Percentiles rank a stretch among this genome's conserved stretches.
These are phyloP conservation scores for Neria commutata DNA, from an alignment of 2,888 invertebrate species.

Conservation along the genomic window DNA sequence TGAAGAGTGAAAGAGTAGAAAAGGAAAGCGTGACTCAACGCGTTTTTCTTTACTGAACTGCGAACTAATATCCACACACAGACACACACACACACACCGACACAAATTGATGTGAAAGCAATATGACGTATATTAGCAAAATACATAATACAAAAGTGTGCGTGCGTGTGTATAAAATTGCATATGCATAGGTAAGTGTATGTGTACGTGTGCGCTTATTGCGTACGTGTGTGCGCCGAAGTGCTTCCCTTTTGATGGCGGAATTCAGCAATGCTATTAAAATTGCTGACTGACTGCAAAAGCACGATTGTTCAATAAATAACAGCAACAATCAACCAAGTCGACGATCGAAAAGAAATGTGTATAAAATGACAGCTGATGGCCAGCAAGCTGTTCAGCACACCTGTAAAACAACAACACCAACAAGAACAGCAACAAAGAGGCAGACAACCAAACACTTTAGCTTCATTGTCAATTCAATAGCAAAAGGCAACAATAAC, in stretches of 20 bases:
- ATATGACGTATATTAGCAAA: too few relatives aligned
- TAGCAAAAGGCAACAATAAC: too few relatives aligned
- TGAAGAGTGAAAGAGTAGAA: background rate
- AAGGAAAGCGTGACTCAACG: slow-evolving; percentile 42
- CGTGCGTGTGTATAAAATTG: background rate
- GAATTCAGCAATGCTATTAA: background rate
- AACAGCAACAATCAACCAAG: background rate
- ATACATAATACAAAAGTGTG: too few relatives aligned
- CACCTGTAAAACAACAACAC: slow-evolving; percentile 40
- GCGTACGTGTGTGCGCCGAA: background rate
- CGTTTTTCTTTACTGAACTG: too few relatives aligned
- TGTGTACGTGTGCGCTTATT: background rate
- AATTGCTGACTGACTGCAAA: slow-evolving; percentile 1
- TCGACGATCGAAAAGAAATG: background rate
- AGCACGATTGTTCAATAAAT: slow-evolving; percentile 6
- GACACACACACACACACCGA: slow-evolving; percentile 15
- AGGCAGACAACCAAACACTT: background rate
- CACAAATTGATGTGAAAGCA: slow-evolving; percentile 7
- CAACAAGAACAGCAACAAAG: slow-evolving; percentile 11
- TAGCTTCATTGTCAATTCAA: too few relatives aligned
- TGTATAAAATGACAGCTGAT: slow-evolving; percentile 9
- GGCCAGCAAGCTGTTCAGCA: background rate
- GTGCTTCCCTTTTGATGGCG: background rate
- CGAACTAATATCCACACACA: background rate
- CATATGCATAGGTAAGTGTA: background rate